phyloP scores from a whole-genome alignment of 2,888 invertebrate species.

The Polyommatus iphigenia region DNA sequence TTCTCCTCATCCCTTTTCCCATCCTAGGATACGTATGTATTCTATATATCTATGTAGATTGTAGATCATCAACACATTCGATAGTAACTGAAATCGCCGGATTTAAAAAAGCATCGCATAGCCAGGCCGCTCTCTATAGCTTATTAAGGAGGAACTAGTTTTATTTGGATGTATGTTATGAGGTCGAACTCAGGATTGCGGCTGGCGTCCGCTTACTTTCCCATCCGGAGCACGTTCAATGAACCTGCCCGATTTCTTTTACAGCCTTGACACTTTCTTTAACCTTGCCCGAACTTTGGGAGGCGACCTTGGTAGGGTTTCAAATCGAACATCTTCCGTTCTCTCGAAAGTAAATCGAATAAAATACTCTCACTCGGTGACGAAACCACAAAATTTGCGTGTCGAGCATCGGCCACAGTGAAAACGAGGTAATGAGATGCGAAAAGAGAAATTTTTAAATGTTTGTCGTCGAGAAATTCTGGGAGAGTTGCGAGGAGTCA shows the following conservation, averaged over 20 bases:
- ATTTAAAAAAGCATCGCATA: constrained; percentile 52
- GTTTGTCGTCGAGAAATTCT: constrained; percentile 73
- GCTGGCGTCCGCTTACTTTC: constrained; percentile 70
- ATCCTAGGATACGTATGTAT: constrained; percentile 19
- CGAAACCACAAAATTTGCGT: constrained; percentile 68
- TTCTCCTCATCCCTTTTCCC: constrained; percentile 1
- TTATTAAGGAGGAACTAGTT: constrained; percentile 64
- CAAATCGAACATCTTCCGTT: constrained; percentile 8
- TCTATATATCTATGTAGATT: constrained; percentile 2
- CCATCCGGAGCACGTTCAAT: constrained; percentile 66
- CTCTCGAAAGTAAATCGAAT: constrained; percentile 67
- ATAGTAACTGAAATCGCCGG: constrained; percentile 46
- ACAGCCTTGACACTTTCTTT: constrained; percentile 79
- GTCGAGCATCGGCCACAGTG: constrained; percentile 65
- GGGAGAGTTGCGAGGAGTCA: constrained; percentile 71
- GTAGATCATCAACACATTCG: constrained; percentile 27
- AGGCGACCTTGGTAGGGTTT: constrained; percentile 66
- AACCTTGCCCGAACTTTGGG: constrained; percentile 63
- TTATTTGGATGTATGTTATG: constrained; percentile 70
- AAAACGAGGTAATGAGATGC: constrained; percentile 77
- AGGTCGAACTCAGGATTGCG: constrained; percentile 61
- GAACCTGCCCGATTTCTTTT: constrained; percentile 75
- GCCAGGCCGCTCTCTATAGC: constrained; percentile 46
- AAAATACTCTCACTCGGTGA: constrained; percentile 73
- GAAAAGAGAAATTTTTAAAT: constrained; percentile 79